Conservation (phyloP, 2,113 vertebrate species). For the Urocolius indicus region DNA sequence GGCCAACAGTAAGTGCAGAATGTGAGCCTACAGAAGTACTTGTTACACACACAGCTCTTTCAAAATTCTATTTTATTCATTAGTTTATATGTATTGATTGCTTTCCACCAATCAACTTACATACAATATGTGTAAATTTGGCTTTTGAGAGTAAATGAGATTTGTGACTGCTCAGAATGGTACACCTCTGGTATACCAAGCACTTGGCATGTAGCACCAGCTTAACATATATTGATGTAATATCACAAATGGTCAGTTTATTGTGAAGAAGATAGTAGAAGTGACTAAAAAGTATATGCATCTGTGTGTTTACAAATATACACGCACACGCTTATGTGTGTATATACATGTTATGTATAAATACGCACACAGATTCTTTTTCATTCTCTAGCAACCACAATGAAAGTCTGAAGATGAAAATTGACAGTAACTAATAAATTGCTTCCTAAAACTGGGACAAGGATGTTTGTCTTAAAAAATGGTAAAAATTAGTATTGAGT, state of each 20-base stretch:
- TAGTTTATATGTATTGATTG: not conserved
- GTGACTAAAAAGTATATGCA: not conserved
- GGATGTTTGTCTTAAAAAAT: not conserved
- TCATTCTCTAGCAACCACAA: not conserved
- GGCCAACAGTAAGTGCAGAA: not conserved
- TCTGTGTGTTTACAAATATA: not conserved
- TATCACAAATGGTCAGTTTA: not conserved
- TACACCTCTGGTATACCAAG: not conserved
- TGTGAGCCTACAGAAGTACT: not conserved
- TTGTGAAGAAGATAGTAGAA: not conserved
- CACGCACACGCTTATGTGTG: rapidly evolving
- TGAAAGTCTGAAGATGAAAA: not conserved
- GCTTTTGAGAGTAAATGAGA: not conserved
- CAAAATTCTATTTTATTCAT: not conserved
- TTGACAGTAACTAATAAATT: not conserved
- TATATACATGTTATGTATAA: not conserved
- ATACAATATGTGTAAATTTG: not conserved
- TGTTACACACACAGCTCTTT: not conserved
- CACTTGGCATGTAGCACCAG: not conserved
- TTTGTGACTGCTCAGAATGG: not conserved
- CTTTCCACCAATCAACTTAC: not conserved
- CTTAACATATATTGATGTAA: not conserved
- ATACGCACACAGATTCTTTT: not conserved
- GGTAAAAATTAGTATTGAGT: rapidly evolving
- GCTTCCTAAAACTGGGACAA: not conserved